Evolutionary conservation across 1,140 invertebrate species (phyloP).

Genomic region (Pseudomyrmex cubaensis): DNA sequence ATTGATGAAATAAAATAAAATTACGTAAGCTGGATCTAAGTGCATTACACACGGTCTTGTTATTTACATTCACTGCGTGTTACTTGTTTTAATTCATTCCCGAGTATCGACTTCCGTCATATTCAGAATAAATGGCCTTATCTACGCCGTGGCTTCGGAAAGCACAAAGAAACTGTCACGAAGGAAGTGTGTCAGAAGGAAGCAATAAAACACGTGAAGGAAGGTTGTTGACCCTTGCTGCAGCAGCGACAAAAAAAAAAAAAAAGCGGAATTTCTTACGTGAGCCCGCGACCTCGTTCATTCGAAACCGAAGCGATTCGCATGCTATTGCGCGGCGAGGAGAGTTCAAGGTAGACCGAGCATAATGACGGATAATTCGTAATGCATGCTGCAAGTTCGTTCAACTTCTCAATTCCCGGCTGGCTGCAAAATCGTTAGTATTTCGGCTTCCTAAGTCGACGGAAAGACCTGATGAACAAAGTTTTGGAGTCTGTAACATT

Average conservation of each 20-base stretch:
- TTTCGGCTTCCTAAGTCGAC: background rate
- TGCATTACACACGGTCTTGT: background rate
- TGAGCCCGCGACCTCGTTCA: slow-evolving; percentile 22
- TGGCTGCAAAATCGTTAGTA: slow-evolving; percentile 33
- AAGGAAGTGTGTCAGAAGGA: slow-evolving; percentile 52
- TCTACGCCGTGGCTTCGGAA: background rate
- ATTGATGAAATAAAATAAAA: background rate
- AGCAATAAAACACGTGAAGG: slow-evolving; percentile 55
- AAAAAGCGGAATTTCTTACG: slow-evolving; percentile 40
- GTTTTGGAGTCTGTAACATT: slow-evolving; percentile 16
- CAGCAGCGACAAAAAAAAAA: background rate
- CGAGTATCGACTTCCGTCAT: background rate
- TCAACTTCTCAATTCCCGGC: slow-evolving; percentile 50
- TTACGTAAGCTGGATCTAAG: background rate
- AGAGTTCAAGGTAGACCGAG: slow-evolving; percentile 51
- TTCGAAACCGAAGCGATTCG: slow-evolving; percentile 44
- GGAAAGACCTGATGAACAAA: slow-evolving; percentile 41
- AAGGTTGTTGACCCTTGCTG: slow-evolving; percentile 19
- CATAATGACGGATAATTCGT: slow-evolving; percentile 57
- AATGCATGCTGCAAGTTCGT: slow-evolving; percentile 44
- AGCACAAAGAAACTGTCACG: slow-evolving; percentile 23
- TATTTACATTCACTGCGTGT: slow-evolving; percentile 1
- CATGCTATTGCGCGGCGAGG: background rate
- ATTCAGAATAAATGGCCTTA: slow-evolving; percentile 10
- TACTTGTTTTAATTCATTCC: no score